Base-by-base conservation (phyloP, 2,888 invertebrate genomes). In the Argyresthia albistria region DNA sequence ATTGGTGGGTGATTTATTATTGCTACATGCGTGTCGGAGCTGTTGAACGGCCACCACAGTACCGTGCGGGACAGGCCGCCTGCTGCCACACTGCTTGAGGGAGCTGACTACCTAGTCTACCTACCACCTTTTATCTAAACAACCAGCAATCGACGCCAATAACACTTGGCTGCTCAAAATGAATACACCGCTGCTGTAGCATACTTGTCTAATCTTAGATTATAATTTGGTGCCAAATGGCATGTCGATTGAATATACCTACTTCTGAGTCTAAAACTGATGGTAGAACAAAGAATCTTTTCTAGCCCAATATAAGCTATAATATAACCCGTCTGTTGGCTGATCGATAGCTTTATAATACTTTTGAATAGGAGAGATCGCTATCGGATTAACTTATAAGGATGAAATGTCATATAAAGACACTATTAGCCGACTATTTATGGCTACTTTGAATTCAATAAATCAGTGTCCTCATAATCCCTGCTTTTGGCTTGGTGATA, bases 221-320 rank as follows among this genome's bases (percentile, higher is more conserved):
- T 63, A 63, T 66, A 60, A 68, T 63, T 61, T 59, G 59, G 61
- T 75, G 76, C 76, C 77, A 77, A 79, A 73, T 69, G 62, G 58
- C 60, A 61, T 62, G 60, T 67, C 64, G 61, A 69, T 69, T 62
- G 56, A 59, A 54, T 58, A 55, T 58, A 53, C 54, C 48, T 48
- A 14, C 37, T 36, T 46, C 9, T 9, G 11, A 46, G 25, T n/a
- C 25, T 25, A 6, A 25, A 25, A 25, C 8, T 1, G 35, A 35
- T 35, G 9, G 35, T 11, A 35, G n/a, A 11, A n/a, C 47, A 25
- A 47, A 25, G 35, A 47, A 12, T 12, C 47, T 35, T 35, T 46
- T n/a, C 6, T 35, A 47, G 12, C 35, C 12, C 47, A 12, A 12
- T 25, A 47, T 25, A 35, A 12, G 12, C 12, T 15, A 46, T 25